Conservation (phyloP, 2,797 vertebrate species). For the Orestias chungarensis region DNA sequence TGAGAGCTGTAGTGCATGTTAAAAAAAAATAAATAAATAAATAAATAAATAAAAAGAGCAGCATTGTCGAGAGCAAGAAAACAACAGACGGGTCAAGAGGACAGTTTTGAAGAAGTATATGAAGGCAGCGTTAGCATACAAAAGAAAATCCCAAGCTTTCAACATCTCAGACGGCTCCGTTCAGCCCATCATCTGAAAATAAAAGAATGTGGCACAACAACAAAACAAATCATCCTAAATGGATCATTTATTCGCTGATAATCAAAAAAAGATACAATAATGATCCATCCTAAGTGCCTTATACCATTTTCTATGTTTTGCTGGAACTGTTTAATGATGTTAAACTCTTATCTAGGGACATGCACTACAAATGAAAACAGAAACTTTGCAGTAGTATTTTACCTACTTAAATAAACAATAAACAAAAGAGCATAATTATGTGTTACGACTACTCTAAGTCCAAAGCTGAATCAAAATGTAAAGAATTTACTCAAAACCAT, state of each 20-base stretch:
- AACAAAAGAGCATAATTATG: no score
- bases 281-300: not conserved
- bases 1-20: not conserved
- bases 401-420: no score
- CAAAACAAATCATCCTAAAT: not conserved
- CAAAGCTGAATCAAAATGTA: not conserved
- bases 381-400: no score
- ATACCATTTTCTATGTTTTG: not conserved
- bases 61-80: not conserved
- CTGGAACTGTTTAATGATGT: no score
- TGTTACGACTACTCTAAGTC: not conserved
- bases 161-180: not conserved
- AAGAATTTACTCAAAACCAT: not conserved
- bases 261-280: not conserved
- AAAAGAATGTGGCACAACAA: not conserved
- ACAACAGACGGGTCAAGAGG: not conserved
- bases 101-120: not conserved
- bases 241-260: not conserved
- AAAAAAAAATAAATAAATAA: no score
- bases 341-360: no score
- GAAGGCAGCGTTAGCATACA: not conserved
- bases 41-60: no score
- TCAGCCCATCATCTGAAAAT: not conserved
- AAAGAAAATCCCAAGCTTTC: not conserved
- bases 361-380: no score